Conservation (phyloP, 2,113 vertebrate genomes). For the Antechinus stuartii region DNA sequence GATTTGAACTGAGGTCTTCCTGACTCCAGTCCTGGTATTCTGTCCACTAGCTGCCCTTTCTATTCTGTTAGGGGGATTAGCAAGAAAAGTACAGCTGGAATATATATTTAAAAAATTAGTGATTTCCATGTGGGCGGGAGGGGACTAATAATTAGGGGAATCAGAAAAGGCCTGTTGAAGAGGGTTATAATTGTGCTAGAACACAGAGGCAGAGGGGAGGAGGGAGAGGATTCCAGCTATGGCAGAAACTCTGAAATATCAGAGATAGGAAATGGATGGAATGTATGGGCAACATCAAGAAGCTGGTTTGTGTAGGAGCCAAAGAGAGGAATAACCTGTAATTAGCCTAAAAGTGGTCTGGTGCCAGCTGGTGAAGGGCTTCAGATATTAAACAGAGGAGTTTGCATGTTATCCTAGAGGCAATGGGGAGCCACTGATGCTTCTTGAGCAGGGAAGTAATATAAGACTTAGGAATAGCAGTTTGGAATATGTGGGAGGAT, state of each 20-base stretch:
- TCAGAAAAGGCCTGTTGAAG: background rate
- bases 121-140: no score
- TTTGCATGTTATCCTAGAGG: background rate
- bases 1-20: no score
- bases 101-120: no score
- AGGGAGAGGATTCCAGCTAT: background rate
- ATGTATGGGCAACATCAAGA: background rate
- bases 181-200: background rate
- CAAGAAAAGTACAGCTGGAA: no score
- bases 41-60: no score
- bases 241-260: background rate
- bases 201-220: no score
- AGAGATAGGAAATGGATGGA: background rate
- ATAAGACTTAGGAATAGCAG: background rate
- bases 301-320: background rate
- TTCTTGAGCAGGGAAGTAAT: background rate
- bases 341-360: background rate
- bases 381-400: background rate
- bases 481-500: background rate
- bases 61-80: no score
- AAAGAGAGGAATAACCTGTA: background rate
- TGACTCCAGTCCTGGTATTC: no score
- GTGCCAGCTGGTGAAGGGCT: background rate
- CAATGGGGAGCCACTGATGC: background rate
- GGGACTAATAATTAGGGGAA: background rate